Percentiles rank a stretch among this genome's conserved stretches.
Evolutionary conservation across 2,113 vertebrate genomes (phyloP).

Genomic region (Ophthalmolycus amberensis): DNA sequence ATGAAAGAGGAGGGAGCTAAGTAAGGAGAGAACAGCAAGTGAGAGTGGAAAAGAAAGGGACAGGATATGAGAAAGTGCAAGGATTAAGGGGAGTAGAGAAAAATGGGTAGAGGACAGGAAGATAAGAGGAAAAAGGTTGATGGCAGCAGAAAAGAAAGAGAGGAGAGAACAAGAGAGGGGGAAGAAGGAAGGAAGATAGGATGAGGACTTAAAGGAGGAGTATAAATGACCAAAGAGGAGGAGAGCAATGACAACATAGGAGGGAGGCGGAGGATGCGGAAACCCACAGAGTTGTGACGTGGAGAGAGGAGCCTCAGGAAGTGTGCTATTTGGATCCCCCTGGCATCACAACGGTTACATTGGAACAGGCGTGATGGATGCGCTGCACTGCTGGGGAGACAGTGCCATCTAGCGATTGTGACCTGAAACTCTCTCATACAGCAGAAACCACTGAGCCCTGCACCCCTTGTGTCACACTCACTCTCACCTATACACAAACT

Average conservation of each 20-base stretch:
- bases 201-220: not conserved
- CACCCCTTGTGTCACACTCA: constrained; percentile 8
- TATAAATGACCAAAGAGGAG: not conserved
- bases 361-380: constrained; percentile 20
- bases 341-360: constrained; percentile 4
- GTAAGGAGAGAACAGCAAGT: not conserved
- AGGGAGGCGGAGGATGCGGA: constrained; percentile 4
- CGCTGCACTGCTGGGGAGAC: constrained; percentile 16
- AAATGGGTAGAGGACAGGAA: not conserved
- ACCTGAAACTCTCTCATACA: not conserved
- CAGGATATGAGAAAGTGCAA: not conserved
- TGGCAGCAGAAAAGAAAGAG: not conserved
- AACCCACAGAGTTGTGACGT: not conserved
- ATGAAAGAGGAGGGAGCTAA: not conserved
- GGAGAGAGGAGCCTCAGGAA: not conserved
- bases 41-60: not conserved
- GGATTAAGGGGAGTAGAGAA: not conserved
- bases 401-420: constrained; percentile 58
- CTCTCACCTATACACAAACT: constrained; percentile 16
- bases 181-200: not conserved
- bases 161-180: not conserved
- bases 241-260: not conserved
- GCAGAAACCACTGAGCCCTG: constrained; percentile 5
- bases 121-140: not conserved
- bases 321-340: constrained; percentile 11